Conservation (phyloP, 2,113 vertebrate species). For the Oryzias woworae region DNA sequence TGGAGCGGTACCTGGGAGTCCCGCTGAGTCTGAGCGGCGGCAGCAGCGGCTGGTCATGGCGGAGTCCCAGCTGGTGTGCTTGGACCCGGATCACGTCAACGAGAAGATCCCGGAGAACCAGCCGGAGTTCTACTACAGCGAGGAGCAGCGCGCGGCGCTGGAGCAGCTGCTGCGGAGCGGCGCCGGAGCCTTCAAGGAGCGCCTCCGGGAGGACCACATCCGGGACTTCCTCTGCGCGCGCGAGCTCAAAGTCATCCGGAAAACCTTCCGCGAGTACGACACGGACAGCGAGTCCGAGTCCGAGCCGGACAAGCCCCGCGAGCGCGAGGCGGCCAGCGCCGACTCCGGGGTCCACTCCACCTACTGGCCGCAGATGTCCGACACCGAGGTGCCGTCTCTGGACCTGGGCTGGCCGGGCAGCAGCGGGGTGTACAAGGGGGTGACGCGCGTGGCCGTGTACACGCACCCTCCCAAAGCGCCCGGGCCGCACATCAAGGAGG, state of each 20-base stretch:
- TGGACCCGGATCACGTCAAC: constrained; percentile 90
- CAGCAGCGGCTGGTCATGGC: constrained; percentile 78
- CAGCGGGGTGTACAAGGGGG: constrained; percentile 83
- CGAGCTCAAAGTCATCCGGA: constrained; percentile 80
- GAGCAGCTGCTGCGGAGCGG: constrained; percentile 83
- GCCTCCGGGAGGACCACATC: constrained; percentile 78
- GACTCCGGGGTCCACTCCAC: constrained; percentile 80
- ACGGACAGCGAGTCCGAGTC: constrained; percentile 61
- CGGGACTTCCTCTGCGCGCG: constrained; percentile 85
- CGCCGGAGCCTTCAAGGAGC: constrained; percentile 83
- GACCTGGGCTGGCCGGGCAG: constrained; percentile 91
- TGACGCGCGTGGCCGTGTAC: constrained; percentile 85
- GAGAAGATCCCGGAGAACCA: constrained; percentile 83
- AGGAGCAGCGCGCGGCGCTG: constrained; percentile 88
- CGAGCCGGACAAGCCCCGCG: constrained; percentile 53
- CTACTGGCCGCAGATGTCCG: constrained; percentile 93
- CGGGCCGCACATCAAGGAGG: constrained; percentile 90
- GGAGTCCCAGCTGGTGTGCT: constrained; percentile 87
- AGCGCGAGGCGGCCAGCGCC: constrained; percentile 51
- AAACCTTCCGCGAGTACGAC: constrained; percentile 78
- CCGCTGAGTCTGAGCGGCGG: too few species aligned
- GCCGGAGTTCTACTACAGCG: constrained; percentile 93
- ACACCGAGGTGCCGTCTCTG: constrained; percentile 88
- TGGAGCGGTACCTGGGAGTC: background rate
- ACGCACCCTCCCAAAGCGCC: constrained; percentile 89